Evolutionary conservation across 2,888 invertebrate species (phyloP), one percentile per base, ranked within the genome.

Genomic region (Cremastinae sp.): DNA sequence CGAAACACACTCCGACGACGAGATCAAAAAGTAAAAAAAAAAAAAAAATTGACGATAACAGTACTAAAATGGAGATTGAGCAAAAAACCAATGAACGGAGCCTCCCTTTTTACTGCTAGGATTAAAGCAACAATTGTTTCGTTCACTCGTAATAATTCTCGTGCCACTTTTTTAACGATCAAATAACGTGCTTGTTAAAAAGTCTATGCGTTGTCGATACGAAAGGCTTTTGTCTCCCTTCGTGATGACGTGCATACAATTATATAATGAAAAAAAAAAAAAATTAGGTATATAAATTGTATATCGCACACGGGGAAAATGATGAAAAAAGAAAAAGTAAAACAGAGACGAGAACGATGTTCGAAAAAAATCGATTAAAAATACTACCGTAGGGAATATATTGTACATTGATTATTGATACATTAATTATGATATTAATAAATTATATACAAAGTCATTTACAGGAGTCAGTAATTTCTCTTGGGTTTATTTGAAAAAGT

Each of bases 321-420:
- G 77, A 78, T 78, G 51, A 80, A 66, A 68, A 49, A 71, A 47
- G 47, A 9, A 66, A 68, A 49, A 71, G 38, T 47, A 9, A 58
- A 59, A 72, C 66, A 59, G 68, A 68, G 70, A 72, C 65, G 72
- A 74, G 71, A 79, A 74, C 74, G 72, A 74, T 75, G 79, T 76
- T 76, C 78, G 81, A 79, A 79, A 79, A 82, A 83, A 74, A 61
- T 72, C 56, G 41, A 74, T 69, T 62, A 74, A 70, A 81, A 83
- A 84, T 88, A 82, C 85, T 84, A 84, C 84, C 83, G 87, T 89
- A 89, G 89, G 85, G 84, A 85, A 86, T 89, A 85, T 88, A 89
- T 88, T 90, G 89, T 89, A 89, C 87, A 89, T 90, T 88, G 86
- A 87, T 88, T 87, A 88, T 88, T 89, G 87, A 88, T 88, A 89